These are phyloP conservation scores for Lutjanus erythropterus DNA, from an alignment of 2,113 vertebrate genomes.

Conservation along the genomic window DNA sequence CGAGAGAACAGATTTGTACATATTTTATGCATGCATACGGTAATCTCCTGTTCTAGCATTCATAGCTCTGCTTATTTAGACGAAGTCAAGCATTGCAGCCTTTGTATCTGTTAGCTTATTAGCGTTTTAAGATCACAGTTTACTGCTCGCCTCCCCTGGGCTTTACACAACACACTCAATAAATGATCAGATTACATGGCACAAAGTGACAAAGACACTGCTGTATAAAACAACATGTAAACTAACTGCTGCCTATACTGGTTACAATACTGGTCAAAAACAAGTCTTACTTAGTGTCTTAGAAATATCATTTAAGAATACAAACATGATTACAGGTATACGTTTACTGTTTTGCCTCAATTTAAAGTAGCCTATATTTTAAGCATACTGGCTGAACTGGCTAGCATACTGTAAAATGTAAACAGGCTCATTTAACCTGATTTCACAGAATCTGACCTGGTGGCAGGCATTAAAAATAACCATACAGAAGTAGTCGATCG, in stretches of 20 bases:
- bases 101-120: conserved; percentile 24
- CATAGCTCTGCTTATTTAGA: conserved; percentile 14
- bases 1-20: conserved; percentile 27
- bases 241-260: neutral
- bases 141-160: neutral
- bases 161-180: neutral
- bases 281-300: too few relatives aligned
- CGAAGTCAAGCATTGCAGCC: conserved; percentile 25
- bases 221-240: conserved; percentile 2
- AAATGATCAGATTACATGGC: neutral
- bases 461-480: too few relatives aligned
- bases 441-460: too few relatives aligned
- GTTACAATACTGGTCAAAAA: too few relatives aligned
- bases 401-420: too few relatives aligned
- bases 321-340: too few relatives aligned
- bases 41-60: conserved; percentile 26
- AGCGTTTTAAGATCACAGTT: conserved; percentile 17
- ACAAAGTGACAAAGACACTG: neutral
- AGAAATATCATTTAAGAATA: too few relatives aligned
- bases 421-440: too few relatives aligned
- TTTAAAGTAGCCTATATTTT: too few relatives aligned
- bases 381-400: too few relatives aligned
- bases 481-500: too few relatives aligned
- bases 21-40: conserved; percentile 44
- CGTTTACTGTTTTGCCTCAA: too few relatives aligned